Conservation (phyloP, 2,113 vertebrate genomes). For the Aramus guarauna region DNA sequence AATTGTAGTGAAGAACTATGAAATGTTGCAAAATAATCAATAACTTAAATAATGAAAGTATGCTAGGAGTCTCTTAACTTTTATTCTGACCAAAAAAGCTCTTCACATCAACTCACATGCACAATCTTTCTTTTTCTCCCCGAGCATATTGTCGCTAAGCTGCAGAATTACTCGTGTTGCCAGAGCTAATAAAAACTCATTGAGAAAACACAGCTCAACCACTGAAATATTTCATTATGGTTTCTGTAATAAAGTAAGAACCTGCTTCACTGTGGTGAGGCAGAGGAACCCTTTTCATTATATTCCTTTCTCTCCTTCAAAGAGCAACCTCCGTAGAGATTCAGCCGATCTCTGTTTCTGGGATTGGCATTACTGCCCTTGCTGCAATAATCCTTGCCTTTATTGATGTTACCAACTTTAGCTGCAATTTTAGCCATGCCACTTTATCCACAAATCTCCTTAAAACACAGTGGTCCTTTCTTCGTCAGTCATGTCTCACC, state of each 20-base stretch:
- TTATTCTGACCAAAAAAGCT: background rate
- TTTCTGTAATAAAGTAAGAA: background rate
- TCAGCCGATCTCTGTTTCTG: background rate
- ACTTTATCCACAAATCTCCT: slow-evolving; percentile 7
- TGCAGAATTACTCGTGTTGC: background rate
- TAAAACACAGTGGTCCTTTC: background rate
- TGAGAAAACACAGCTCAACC: background rate
- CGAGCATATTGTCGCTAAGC: background rate
- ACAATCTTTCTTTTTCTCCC: background rate
- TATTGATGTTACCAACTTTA: slow-evolving; percentile 1
- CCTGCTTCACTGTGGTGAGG: background rate
- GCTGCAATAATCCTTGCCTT: background rate
- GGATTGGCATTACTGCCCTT: background rate
- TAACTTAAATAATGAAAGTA: background rate
- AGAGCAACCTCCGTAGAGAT: slow-evolving; percentile 7
- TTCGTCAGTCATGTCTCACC: background rate
- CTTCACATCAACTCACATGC: background rate
- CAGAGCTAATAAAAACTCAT: slow-evolving; percentile 7
- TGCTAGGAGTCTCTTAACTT: background rate
- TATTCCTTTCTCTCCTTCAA: background rate
- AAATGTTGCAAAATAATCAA: background rate
- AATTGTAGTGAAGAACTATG: background rate
- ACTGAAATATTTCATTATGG: background rate
- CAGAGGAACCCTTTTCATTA: background rate
- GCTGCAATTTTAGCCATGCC: background rate